Base-by-base conservation (phyloP, 2,797 vertebrate genomes). In the Otolemur crassicaudatus region DNA sequence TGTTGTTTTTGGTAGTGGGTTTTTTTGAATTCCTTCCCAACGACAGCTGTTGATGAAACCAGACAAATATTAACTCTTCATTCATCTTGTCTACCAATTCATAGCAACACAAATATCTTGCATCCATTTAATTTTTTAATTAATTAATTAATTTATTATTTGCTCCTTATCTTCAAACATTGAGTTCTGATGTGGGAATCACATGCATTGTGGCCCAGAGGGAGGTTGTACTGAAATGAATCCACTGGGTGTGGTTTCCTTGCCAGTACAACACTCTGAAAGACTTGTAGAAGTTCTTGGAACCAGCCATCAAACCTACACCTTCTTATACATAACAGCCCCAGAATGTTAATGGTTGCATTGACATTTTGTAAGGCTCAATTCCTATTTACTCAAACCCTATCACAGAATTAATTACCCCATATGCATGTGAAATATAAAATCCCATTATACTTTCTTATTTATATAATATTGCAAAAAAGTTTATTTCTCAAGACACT, bases 1-100 rank as follows among this genome's bases (percentile, higher is more conserved):
- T 63, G 94, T 29, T 96, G 80, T 95, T 89, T 23, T 75, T 97
- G 1, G 69, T 84, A 25, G 65, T 93, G n/a, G 69, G 94, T 75
- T 94, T 8, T 67, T 43, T 40, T 10, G 19, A 94, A 17, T 92
- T 84, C 20, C 40, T 95, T 76, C 60, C 56, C 75, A 63, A 76
- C 90, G 12, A 88, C 75, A 75, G 77, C 76, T 96, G 46, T 76
- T 90, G 81, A 89, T 83, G 53, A 46, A 91, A 75, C n/a, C 75
- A 90, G 76, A 72, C 22, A 92, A 56, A 91, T 83, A 61, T 46
- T 84, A 92, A 90, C 14, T 89, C 79, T 90, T 93, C 34, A 53
- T 75, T 93, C n/a, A 53, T 75, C 63, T 93, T 46, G 22, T 90
- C 14, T 88, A 80, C 12, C 9, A 27, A 73, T 77, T 94, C 58